Conservation (phyloP, 2,888 invertebrate species). For the Entomobrya proxima region DNA sequence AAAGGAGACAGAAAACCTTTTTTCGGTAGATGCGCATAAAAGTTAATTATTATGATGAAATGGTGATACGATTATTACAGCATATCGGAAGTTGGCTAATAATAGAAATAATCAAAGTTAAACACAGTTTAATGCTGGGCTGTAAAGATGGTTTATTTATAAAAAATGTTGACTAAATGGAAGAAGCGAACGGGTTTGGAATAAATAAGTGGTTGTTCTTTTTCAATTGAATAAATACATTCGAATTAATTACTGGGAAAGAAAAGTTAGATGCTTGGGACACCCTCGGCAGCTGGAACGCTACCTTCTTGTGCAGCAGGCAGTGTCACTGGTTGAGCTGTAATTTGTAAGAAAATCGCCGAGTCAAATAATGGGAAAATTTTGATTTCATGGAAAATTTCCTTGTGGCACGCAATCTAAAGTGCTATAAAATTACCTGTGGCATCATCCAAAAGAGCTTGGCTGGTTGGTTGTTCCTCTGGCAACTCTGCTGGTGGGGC, state of each 20-base stretch:
- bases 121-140: no score
- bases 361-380: not conserved
- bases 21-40: no score
- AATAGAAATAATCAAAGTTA: no score
- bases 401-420: not conserved
- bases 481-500: not conserved
- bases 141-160: no score
- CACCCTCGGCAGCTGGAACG: slow-evolving; percentile 15
- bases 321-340: slow-evolving; percentile 47
- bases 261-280: not conserved
- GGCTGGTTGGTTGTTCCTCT: slow-evolving; percentile 39
- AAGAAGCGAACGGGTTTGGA: no score
- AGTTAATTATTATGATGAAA: no score
- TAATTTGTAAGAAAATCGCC: no score
- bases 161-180: no score
- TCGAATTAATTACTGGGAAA: not conserved
- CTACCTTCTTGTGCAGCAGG: slow-evolving; percentile 35
- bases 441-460: slow-evolving; percentile 28
- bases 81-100: no score
- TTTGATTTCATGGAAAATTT: not conserved
- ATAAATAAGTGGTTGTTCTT: no score
- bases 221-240: not conserved
- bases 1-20: no score
- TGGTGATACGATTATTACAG: no score
- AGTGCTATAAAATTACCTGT: slow-evolving; percentile 7